A percentile compares a stretch with the other conserved stretches of the same genome.
Conservation (phyloP, 64 coral and sea anemone species). For the Montipora efflorescens region DNA sequence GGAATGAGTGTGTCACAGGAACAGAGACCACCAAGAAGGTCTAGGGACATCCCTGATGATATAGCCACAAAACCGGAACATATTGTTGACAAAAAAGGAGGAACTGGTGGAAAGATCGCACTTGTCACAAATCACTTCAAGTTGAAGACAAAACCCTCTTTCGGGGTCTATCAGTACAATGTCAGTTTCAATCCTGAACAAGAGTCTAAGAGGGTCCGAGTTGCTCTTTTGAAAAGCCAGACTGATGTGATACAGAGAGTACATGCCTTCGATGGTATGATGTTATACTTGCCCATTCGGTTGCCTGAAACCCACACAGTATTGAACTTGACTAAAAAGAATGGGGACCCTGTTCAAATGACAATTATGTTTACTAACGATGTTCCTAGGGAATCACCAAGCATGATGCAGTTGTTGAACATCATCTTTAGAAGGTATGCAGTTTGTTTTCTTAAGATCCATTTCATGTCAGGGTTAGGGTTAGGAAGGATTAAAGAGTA, state of each 20-base stretch:
- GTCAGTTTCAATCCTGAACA: conserved; percentile 81
- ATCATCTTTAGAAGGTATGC: conserved; percentile 85
- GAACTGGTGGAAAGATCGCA: conserved; percentile 4
- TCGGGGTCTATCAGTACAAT: conserved; percentile 89
- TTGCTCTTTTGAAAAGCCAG: conserved; percentile 76
- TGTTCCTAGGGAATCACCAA: conserved; percentile 66
- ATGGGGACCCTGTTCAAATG: conserved; percentile 73
- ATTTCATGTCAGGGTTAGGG: too few relatives aligned
- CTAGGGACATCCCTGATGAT: conserved; percentile 10
- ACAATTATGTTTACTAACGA: conserved; percentile 91
- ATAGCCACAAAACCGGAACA: conserved; percentile 8
- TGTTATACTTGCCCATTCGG: conserved; percentile 77
- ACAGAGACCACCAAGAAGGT: conserved; percentile 48
- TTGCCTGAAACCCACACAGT: conserved; percentile 73
- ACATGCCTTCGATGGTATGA: conserved; percentile 96
- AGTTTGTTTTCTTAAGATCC: neutral
- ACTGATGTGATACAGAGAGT: conserved; percentile 66
- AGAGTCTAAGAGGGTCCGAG: conserved; percentile 76
- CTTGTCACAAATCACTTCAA: conserved; percentile 83
- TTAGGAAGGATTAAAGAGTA: too few relatives aligned
- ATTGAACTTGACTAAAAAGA: neutral
- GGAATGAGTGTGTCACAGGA: conserved; percentile 37
- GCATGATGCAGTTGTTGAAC: conserved; percentile 85
- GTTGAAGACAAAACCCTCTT: conserved; percentile 52
- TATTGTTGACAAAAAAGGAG: conserved; percentile 74